phyloP scores from a whole-genome alignment of 2,888 invertebrate genomes.

The Andricus quercusramuli region DNA sequence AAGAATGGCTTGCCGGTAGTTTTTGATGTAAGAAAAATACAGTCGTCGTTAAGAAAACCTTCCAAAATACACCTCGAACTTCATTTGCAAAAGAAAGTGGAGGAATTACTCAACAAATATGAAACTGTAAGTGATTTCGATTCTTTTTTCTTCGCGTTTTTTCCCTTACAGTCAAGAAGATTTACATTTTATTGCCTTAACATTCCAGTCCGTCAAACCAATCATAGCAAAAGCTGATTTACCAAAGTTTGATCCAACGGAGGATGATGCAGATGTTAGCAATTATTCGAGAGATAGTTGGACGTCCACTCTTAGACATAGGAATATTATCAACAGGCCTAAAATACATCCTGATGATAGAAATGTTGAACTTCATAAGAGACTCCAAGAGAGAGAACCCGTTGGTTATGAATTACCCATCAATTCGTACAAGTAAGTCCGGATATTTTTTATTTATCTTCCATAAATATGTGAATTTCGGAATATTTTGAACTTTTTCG shows the following conservation, averaged over 20 bases:
- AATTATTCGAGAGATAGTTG: neutral
- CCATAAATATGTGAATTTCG: neutral
- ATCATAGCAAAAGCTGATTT: neutral
- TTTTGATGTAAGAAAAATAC: slow-evolving; percentile 77
- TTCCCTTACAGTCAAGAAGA: neutral
- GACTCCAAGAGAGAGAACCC: slow-evolving; percentile 29
- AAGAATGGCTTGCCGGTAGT: slow-evolving; percentile 79
- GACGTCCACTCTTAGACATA: neutral
- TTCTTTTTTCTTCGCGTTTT: neutral
- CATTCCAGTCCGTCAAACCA: neutral
- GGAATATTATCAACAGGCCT: neutral
- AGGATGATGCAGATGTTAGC: neutral
- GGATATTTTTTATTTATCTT: neutral
- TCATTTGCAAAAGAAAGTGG: slow-evolving; percentile 75
- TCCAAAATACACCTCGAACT: slow-evolving; percentile 74
- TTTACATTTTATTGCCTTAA: neutral
- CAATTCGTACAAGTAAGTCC: slow-evolving; percentile 73
- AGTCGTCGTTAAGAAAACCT: slow-evolving; percentile 72
- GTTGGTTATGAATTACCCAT: slow-evolving; percentile 71
- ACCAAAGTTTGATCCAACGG: neutral
- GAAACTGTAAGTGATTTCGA: slow-evolving; percentile 72
- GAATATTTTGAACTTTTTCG: no score
- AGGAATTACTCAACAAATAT: slow-evolving; percentile 79
- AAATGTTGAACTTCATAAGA: slow-evolving; percentile 43
- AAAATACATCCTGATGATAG: slow-evolving; percentile 39